Base-by-base conservation (phyloP, 2,888 invertebrate species). In the Venusia cambrica region DNA sequence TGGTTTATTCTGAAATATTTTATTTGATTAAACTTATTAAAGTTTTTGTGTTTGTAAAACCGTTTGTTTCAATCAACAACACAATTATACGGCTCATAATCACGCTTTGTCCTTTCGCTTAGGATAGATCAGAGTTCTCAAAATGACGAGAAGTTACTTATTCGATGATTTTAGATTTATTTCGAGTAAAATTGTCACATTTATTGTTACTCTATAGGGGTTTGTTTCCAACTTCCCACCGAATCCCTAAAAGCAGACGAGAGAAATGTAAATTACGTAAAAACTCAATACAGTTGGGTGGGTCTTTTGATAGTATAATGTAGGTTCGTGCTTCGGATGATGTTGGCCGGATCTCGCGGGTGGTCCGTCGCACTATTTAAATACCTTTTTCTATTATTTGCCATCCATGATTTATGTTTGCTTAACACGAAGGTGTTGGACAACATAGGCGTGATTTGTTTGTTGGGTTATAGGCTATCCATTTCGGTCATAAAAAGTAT, bases 331-430 rank as follows among this genome's bases (percentile, higher is more conserved):
- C 68, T 58, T 53, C 52, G 59, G 68, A 58, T 55, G 63, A 49
- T 54, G 67, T 55, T 51, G 61, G 57, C 37, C 53, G 70, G 73
- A 71, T 76, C 77, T 64, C 74, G 54, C 73, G 85, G 83, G 85
- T 85, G 85, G 85, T 87, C 85, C 59, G 64, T 57, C 24, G 68
- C 62, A 73, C 74, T 78, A 75, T 79, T 75, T 78, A 74, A 79
- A 80, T 79, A 79, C 74, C 65, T 77, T 80, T 71, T 70, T 65
- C 64, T 72, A 75, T 73, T 81, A 79, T 84, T 83, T 83, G 80
- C 81, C 61, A 70, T 62, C 68, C 68, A 67, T 78, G 79, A 81
- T 81, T 75, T 77, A 80, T 77, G 75, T 81, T 74, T 71, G 73
- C 68, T 75, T 72, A 76, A 75, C 76, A 73, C 69, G 73, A 69